phyloP scores from a whole-genome alignment of 2,888 invertebrate species.

The Thymelicus lineola region DNA sequence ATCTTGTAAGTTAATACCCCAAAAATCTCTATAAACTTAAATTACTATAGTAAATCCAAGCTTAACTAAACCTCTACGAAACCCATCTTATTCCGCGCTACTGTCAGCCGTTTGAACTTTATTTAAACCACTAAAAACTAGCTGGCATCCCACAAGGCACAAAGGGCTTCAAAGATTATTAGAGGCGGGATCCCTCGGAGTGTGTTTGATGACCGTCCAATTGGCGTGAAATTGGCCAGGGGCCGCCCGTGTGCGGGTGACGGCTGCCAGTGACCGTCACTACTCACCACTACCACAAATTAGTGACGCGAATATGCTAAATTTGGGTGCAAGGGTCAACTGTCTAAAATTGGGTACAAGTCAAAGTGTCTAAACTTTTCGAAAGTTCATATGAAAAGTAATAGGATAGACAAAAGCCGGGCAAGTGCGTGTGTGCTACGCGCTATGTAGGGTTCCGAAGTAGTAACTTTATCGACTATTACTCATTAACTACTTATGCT shows the following conservation, averaged over 20 bases:
- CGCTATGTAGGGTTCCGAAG: too few species aligned
- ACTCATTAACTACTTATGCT: too few species aligned
- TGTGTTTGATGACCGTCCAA: slow-evolving; percentile 74
- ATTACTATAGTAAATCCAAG: not conserved
- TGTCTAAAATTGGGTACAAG: not conserved
- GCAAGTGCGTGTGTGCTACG: too few species aligned
- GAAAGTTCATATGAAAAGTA: too few species aligned
- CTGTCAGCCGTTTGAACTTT: slow-evolving; percentile 3
- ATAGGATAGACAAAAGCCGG: too few species aligned
- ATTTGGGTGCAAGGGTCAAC: slow-evolving; percentile 13
- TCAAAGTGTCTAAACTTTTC: not conserved
- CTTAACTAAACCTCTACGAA: not conserved
- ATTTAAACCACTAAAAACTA: slow-evolving; percentile 23
- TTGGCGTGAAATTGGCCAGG: slow-evolving; percentile 76
- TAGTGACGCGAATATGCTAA: slow-evolving; percentile 30
- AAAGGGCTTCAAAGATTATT: slow-evolving; percentile 28
- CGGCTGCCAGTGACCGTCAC: slow-evolving; percentile 46
- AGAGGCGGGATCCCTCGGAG: slow-evolving; percentile 45
- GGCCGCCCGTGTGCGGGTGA: slow-evolving; percentile 56
- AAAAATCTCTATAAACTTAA: too few species aligned
- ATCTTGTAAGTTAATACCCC: too few species aligned
- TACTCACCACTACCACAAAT: not conserved
- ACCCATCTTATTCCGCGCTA: slow-evolving; percentile 18
- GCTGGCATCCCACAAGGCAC: slow-evolving; percentile 10
- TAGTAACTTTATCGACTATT: too few species aligned